phyloP scores from a whole-genome alignment of 2,888 invertebrate species.

The Norana najaformis region DNA sequence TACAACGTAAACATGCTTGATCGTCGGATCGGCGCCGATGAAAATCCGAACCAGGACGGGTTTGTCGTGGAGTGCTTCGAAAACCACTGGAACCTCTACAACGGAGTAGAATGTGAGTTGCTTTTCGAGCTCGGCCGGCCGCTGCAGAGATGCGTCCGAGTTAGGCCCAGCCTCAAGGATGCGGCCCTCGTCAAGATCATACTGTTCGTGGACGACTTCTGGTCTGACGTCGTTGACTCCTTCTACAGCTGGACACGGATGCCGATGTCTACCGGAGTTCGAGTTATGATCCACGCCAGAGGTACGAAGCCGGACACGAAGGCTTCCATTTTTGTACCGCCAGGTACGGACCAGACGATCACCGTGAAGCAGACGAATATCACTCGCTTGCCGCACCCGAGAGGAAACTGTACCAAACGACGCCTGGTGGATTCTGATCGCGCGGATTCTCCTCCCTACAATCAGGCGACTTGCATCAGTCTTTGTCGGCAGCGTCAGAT shows the following conservation, averaged over 20 bases:
- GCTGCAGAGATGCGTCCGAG: not conserved
- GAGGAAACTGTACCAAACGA: not conserved
- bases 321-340: not conserved
- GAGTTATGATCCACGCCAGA: conserved; percentile 3
- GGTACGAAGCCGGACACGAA: not conserved
- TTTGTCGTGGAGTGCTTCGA: conserved; percentile 10
- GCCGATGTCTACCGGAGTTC: conserved; percentile 16
- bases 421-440: not conserved
- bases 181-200: not conserved
- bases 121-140: not conserved
- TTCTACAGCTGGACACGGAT: conserved; percentile 14
- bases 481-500: not conserved
- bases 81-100: conserved; percentile 14
- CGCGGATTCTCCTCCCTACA: not conserved
- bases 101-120: not conserved
- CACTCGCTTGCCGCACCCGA: not conserved
- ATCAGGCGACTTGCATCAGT: not conserved
- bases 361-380: conserved; percentile 24
- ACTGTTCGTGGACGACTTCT: not conserved
- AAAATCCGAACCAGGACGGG: not conserved
- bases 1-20: not conserved
- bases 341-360: not conserved
- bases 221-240: not conserved
- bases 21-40: not conserved
- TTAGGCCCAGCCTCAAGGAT: not conserved